Conservation (phyloP, 2,113 vertebrate species). For the Tychaedon coryphoeus region DNA sequence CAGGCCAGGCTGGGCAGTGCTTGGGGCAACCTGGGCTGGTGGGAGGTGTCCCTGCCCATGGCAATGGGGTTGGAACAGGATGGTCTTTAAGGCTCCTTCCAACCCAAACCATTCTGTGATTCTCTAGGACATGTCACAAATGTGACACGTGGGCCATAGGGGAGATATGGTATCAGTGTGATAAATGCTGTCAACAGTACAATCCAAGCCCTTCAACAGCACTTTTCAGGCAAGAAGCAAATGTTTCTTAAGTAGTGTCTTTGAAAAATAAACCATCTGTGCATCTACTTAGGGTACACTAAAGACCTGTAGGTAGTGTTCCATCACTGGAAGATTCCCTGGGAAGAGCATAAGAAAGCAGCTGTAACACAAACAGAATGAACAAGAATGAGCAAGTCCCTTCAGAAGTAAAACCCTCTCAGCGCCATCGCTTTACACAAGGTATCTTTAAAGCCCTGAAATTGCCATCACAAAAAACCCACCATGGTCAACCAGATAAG, state of each 20-base stretch:
- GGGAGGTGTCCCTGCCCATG: background rate
- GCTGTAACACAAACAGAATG: background rate
- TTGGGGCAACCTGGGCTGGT: background rate
- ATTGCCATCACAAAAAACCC: background rate
- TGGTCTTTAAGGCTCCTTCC: background rate
- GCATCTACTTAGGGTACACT: background rate
- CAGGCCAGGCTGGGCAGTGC: background rate
- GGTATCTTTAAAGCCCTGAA: background rate
- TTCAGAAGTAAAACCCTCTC: background rate
- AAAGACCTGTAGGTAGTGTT: background rate
- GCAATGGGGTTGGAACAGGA: background rate
- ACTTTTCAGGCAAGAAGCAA: background rate
- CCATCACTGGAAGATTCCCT: background rate
- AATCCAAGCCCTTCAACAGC: background rate
- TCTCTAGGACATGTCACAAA: background rate
- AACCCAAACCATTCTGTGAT: background rate
- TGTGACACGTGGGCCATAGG: accelerated
- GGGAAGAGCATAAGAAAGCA: background rate
- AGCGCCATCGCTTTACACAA: background rate
- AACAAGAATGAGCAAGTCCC: accelerated
- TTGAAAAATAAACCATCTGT: background rate
- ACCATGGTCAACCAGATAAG: background rate
- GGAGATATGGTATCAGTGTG: background rate
- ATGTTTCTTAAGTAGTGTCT: background rate
- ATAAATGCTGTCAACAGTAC: background rate